Base-by-base conservation (phyloP, 2,113 vertebrate genomes). In the Megatriorchis doriae region DNA sequence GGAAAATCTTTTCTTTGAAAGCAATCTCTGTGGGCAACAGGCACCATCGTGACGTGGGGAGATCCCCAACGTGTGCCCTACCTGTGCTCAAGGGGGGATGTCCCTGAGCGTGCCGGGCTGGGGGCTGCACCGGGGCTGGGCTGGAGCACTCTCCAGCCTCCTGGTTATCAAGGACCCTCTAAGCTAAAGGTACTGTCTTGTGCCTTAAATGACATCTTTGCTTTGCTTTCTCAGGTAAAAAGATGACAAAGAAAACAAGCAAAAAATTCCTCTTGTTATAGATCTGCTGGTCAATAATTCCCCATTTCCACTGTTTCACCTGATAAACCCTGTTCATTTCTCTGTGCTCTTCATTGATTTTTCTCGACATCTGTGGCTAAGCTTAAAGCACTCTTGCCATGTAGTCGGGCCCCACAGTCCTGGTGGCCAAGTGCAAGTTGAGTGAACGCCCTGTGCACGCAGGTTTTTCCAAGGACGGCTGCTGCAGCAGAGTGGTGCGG, bases 311-410 rank as follows among this genome's bases (percentile, higher is more conserved):
- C 16, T 16, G 40, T 86, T 92, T 52, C 53, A 65, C n/a, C 31
- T 94, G 36, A 90, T 80, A 90, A 90, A 72, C 26, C 26, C 58
- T 75, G 13, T 43, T 93, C 58, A 59, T 16, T 88, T 5, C n/a
- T 79, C 43, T 77, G 58, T 88, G 67, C 43, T 90, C 47, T 70
- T 86, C 62, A 92, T 45, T 77, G 91, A 88, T 96, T 92, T 92
- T 88, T 94, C 63, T 93, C 14, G 1, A 11, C 21, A 48, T 65
- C 63, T 8, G 11, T 86, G 53, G n/a, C 73, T 68, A 48, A 83
- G 25, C 38, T 70, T 74, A 53, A 73, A 93, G 68, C 26, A 48
- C 17, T 65, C 34, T 80, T 72, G 43, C 29, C 16, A 1, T 27
- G 52, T 13, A 36, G 19, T 59, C 4, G 3, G 56, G 47, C 56